Base-by-base conservation (phyloP, 2,797 vertebrate genomes). In the Gallinago solitaria region DNA sequence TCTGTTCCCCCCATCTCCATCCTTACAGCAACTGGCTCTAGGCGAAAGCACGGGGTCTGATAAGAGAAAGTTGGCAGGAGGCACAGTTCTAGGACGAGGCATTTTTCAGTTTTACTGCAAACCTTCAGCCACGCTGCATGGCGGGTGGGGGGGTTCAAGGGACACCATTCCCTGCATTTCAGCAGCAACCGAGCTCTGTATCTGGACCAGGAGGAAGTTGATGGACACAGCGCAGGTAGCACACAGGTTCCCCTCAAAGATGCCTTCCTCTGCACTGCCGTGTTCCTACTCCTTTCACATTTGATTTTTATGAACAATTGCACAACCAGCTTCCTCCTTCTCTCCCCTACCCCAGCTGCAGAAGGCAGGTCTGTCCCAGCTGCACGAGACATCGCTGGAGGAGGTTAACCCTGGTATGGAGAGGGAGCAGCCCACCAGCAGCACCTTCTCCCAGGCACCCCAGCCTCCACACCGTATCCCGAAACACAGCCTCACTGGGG, bases 61-160 rank as follows among this genome's bases (percentile, higher is more conserved):
- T 70, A 53, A 88, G 67, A 65, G 74, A 69, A 69, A 92, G 94
- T 21, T 95, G 93, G 81, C 88, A 89, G 86, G 54, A 78, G 39
- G 50, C 25, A 45, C 47, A 13, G 81, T 15, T 91, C 78, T 47
- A 71, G 91, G 68, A 71, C 0, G 5, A 84, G 54, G 91, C 41
- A 13, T 74, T 95, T 92, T 53, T 67, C 0, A 0, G 57, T n/a
- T 85, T 88, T 57, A 18, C 53, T 74, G 90, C 83, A 92, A 87
- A 84, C 67, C 32, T 30, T 54, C 78, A 57, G 63, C 64, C 51
- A 28, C 2, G 0, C 35, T 65, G 53, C 1, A 3, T 14, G 35
- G n/a, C 6, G 37, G 30, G 39, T 47, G 12, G 7, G 7, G 14
- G 12, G 16, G 35, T 83, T 47, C 41, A 30, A 75, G 71, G 68